Evolutionary conservation across 2,888 invertebrate genomes (phyloP), one percentile per base, ranked within the genome.

Genomic region (Parnassius smintheus): DNA sequence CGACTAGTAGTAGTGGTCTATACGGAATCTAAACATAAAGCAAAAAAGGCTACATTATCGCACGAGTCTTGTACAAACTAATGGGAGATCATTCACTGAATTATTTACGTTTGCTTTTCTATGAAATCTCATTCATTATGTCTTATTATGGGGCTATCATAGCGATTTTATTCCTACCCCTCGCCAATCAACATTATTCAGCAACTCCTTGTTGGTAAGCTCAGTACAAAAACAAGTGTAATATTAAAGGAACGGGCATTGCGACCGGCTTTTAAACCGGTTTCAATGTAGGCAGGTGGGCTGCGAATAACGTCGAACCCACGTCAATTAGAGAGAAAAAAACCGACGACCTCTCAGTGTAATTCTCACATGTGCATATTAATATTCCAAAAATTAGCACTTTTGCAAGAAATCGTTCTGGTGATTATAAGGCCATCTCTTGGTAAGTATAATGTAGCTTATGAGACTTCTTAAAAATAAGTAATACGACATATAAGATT

Each of bases 251-350:
- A 48, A 56, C 52, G 50, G 44, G 41, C 61, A 54, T 56, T 62
- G 65, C 67, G 62, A 62, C 53, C 66, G 59, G 59, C 61, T 62
- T 42, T 41, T 18, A 56, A 69, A 70, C 72, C 50, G 65, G 72
- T 72, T 69, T 62, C 48, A 44, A 56, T 65, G 8, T 13, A 45
- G 66, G 70, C 72, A 72, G 72, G 68, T 70, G 72, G 69, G 60
- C 62, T 65, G 56, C 62, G 67, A 65, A 65, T 64, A 63, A 67
- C 66, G 65, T 62, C 11, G 25, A 42, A 59, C 65, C 70, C 65
- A 65, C 66, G 70, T 66, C 65, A 61, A 65, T 71, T 66, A 62
- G 59, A 64, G 25, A 50, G 56, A 57, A 61, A 49, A 57, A 59
- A 49, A 44, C 22, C 3, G 48, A 2, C 12, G 42, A 9, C 44